Conservation (phyloP, 2,113 vertebrate genomes). For the Menura novaehollandiae region DNA sequence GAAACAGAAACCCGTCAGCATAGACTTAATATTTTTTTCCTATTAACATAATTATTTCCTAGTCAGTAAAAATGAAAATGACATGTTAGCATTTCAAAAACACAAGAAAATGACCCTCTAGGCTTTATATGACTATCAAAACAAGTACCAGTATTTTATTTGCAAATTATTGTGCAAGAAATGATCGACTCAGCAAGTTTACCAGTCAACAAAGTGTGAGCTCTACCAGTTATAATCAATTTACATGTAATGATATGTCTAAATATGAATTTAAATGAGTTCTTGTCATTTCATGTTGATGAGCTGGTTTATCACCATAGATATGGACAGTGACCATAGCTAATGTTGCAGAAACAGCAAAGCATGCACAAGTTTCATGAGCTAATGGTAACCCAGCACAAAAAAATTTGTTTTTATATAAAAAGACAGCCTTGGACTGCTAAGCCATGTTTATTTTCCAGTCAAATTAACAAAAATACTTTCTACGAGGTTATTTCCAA, state of each 20-base stretch:
- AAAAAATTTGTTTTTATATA: slow-evolving; percentile 1
- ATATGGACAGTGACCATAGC: background rate
- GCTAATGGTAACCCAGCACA: background rate
- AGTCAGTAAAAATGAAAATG: slow-evolving; percentile 39
- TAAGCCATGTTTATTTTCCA: slow-evolving; percentile 46
- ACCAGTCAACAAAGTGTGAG: background rate
- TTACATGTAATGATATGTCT: slow-evolving; percentile 55
- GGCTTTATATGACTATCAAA: slow-evolving; percentile 37
- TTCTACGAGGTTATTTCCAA: background rate
- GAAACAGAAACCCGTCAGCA: background rate
- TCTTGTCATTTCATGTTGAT: slow-evolving; percentile 19
- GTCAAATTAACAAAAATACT: slow-evolving; percentile 21
- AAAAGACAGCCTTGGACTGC: background rate
- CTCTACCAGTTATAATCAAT: background rate
- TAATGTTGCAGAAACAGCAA: background rate
- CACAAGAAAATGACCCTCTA: background rate
- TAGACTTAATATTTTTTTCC: background rate
- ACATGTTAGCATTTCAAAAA: slow-evolving; percentile 25
- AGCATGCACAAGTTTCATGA: background rate
- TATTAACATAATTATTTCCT: slow-evolving; percentile 56
- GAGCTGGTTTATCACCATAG: background rate
- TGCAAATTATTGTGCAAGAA: slow-evolving; percentile 24
- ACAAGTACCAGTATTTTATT: slow-evolving; percentile 10
- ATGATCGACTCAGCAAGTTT: background rate
- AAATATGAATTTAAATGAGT: slow-evolving; percentile 24